phyloP scores from a whole-genome alignment of 2,888 invertebrate genomes.

The Epiperipatus broadwayi region DNA sequence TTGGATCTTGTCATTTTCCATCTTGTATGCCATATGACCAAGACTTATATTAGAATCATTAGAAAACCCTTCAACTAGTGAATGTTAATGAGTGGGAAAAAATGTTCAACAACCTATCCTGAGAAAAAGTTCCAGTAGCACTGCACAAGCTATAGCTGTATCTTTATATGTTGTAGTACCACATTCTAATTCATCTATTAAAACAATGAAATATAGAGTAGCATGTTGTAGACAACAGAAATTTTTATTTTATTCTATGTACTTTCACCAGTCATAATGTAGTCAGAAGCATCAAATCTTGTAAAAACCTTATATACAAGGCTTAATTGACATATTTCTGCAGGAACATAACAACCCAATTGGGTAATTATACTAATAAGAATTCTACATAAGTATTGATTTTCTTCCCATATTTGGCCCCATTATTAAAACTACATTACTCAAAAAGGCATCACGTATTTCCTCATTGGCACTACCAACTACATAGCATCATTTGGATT shows the following conservation, averaged over 20 bases:
- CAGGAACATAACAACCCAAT: slow-evolving; percentile 82
- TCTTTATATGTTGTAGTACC: slow-evolving; percentile 97
- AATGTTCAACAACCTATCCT: slow-evolving; percentile 46
- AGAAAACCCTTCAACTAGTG: slow-evolving; percentile 62
- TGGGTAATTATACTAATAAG: slow-evolving; percentile 76
- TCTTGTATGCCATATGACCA: slow-evolving; percentile 71
- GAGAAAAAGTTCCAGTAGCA: slow-evolving; percentile 53
- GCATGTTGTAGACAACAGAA: slow-evolving; percentile 75
- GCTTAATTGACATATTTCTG: slow-evolving; percentile 51
- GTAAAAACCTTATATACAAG: slow-evolving; percentile 88
- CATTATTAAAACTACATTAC: slow-evolving; percentile 53
- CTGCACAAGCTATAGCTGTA: slow-evolving; percentile 81
- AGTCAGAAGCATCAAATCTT: slow-evolving; percentile 83
- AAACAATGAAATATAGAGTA: slow-evolving; percentile 60
- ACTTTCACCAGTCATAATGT: slow-evolving; percentile 78
- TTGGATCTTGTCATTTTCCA: not conserved
- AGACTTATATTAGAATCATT: slow-evolving; percentile 44
- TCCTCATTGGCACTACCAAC: too few relatives aligned
- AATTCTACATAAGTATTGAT: slow-evolving; percentile 91
- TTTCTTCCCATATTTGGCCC: slow-evolving; percentile 99
- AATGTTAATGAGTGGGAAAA: slow-evolving; percentile 82
- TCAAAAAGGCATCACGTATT: slow-evolving; percentile 19
- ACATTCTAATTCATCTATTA: slow-evolving; percentile 89
- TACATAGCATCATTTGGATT: too few relatives aligned
- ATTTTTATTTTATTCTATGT: slow-evolving; percentile 85